Conservation (phyloP, 2,113 vertebrate species). For the Myotis brandtii region DNA sequence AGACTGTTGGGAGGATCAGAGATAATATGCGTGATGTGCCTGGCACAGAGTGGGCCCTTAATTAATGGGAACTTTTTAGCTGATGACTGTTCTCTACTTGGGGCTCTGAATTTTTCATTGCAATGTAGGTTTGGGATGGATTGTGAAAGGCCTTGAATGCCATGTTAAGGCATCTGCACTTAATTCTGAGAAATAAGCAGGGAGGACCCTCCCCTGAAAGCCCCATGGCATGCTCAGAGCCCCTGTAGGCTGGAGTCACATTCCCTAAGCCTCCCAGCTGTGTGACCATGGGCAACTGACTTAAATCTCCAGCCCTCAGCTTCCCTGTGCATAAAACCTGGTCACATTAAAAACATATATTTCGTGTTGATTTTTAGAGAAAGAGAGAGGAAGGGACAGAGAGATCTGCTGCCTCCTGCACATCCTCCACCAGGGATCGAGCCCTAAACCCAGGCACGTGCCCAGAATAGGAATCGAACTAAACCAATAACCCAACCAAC, state of each 20-base stretch:
- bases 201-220: neutral
- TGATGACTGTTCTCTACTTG: neutral
- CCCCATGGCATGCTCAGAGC: neutral
- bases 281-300: neutral
- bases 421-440: too few species aligned
- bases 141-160: neutral
- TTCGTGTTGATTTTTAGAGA: too few species aligned
- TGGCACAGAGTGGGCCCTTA: neutral
- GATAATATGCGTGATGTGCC: neutral
- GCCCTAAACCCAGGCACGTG: too few species aligned
- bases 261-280: neutral
- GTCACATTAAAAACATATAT: too few species aligned
- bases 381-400: too few species aligned
- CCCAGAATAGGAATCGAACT: too few species aligned
- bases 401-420: too few species aligned
- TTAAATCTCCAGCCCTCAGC: neutral
- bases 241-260: neutral
- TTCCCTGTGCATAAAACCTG: neutral
- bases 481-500: too few species aligned
- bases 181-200: slow-evolving; percentile 23
- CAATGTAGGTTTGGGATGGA: neutral
- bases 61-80: neutral
- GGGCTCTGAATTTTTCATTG: neutral
- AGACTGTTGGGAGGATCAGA: neutral
- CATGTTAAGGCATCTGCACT: neutral